These are phyloP conservation scores for Phodopus roborovskii DNA, from an alignment of 2,113 vertebrate genomes.

Conservation along the genomic window DNA sequence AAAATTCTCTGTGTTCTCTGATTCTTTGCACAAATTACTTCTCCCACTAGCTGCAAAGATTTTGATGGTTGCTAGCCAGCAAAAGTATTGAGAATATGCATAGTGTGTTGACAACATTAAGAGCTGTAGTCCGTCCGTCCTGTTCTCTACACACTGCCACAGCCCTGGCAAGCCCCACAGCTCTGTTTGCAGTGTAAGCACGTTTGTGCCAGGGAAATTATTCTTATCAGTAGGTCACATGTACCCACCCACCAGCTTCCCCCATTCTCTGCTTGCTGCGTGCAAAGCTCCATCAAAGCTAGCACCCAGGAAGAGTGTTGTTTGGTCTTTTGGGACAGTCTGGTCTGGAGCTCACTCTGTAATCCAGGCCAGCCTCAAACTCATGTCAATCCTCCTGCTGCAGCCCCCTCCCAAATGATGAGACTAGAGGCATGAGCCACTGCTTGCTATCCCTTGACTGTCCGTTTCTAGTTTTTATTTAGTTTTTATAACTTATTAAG, in stretches of 20 bases:
- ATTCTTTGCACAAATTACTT: constrained; percentile 34
- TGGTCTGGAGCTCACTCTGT: neutral
- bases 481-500: neutral
- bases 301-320: neutral
- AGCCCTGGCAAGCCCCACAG: neutral
- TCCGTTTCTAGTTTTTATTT: neutral
- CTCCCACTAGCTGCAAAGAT: neutral
- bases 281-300: neutral
- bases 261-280: neutral
- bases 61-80: neutral
- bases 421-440: too few relatives aligned
- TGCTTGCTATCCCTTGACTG: neutral
- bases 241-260: neutral
- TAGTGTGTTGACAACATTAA: neutral
- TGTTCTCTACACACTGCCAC: neutral
- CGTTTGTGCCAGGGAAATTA: neutral
- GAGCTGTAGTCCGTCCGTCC: neutral
- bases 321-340: neutral
- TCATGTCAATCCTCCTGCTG: neutral
- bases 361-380: neutral
- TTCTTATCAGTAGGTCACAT: neutral
- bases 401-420: neutral
- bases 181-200: neutral
- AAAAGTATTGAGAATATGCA: neutral
- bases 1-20: neutral